Conservation (phyloP, 2,113 vertebrate genomes). For the Oncorhynchus masou region DNA sequence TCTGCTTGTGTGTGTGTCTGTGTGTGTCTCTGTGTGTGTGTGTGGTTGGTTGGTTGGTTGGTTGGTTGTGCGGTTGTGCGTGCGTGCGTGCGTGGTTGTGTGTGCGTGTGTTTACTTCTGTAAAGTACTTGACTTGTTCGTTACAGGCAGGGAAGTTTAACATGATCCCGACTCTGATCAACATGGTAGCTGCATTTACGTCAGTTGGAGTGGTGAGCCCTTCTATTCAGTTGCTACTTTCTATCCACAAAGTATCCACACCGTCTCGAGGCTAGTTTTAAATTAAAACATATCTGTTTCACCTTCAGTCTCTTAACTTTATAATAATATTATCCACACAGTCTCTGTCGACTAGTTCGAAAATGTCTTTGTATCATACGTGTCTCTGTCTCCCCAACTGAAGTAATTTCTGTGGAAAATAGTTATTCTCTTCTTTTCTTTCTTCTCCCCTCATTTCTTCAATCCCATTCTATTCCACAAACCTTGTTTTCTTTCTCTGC, state of each 20-base stretch:
- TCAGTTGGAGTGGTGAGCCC: constrained; percentile 89
- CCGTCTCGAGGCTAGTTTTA: constrained; percentile 76
- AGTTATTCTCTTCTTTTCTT: background rate
- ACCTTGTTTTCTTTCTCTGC: background rate
- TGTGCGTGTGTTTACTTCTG: background rate
- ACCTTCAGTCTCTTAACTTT: constrained; percentile 45
- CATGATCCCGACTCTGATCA: constrained; percentile 89
- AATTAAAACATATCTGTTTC: constrained; percentile 93
- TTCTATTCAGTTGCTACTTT: background rate
- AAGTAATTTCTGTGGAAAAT: background rate
- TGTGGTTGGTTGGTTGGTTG: background rate
- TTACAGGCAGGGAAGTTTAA: constrained; percentile 88
- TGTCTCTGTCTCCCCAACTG: constrained; percentile 71
- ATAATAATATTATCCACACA: too few relatives aligned
- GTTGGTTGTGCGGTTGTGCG: too few relatives aligned
- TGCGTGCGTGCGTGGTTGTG: background rate
- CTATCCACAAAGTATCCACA: background rate
- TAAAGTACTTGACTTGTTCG: background rate
- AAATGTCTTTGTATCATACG: constrained; percentile 88
- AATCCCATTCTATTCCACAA: background rate
- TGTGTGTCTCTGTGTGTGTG: constrained; percentile 2
- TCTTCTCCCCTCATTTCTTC: background rate
- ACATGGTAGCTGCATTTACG: constrained; percentile 86
- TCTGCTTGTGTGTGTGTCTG: background rate
- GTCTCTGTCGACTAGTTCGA: constrained; percentile 70